Evolutionary conservation across 2,113 vertebrate species (phyloP), one percentile per base, ranked within the genome.

Genomic region (Smithornis capensis): DNA sequence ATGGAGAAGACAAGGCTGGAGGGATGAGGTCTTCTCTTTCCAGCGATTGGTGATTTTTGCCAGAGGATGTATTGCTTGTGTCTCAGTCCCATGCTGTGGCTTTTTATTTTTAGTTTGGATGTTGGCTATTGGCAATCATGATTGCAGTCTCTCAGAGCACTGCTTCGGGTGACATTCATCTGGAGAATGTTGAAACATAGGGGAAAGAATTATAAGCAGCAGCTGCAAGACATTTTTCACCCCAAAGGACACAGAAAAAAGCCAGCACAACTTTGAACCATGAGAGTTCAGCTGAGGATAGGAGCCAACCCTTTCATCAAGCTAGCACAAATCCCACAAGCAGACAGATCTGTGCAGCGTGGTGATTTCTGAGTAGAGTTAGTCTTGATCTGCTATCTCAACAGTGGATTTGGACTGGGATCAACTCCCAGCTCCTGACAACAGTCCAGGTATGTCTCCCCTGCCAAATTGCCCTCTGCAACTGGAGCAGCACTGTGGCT

Each of bases 181-280:
- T 92, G 84, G 75, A 95, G 91, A 84, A 95, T 95, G 94, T 87
- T 94, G 93, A 97, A 97, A 97, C 78, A 87, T 57, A 42, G 79
- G 82, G 47, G 87, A 95, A 95, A 95, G 92, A 95, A 95, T 95
- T 95, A 85, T 65, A 86, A 95, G 78, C 90, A 91, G 91, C 87
- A 95, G 81, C 84, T 94, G 84, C 70, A 95, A 93, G 91, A 94
- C 63, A 88, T 95, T 95, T 97, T 96, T 95, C 87, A 94, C 89
- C 93, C 93, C 87, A 92, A 90, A 94, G 91, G 79, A 94, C 83
- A 80, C 50, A 91, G 82, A 77, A 91, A 87, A 90, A 94, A 91
- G n/a, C 23, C 87, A 95, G 59, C 45, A 40, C 37, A 73, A 94
- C 75, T 95, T 88, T 85, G 87, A 97, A 92, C 84, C 33, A 4